Percentiles rank a stretch among this genome's conserved stretches.
phyloP scores from a whole-genome alignment of 2,113 vertebrate species.

The Polyodon spathula region DNA sequence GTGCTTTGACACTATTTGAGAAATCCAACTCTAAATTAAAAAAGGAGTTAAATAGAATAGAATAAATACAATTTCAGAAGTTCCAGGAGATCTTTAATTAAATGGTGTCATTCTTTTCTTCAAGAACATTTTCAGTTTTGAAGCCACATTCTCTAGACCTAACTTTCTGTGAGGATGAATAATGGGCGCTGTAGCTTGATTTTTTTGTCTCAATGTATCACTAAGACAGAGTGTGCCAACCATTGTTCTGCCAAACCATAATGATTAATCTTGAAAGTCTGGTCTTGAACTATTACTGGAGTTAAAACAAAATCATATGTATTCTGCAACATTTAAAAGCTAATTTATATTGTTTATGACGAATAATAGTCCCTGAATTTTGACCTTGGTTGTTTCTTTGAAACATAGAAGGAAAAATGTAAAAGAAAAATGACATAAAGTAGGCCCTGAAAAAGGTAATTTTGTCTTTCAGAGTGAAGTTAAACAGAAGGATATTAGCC shows the following conservation, averaged over 20 bases:
- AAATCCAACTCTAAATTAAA: too few species aligned
- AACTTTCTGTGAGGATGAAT: too few species aligned
- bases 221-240: conserved; percentile 33
- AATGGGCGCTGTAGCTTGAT: conserved; percentile 39
- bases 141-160: too few species aligned
- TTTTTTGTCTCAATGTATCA: conserved; percentile 41
- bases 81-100: too few species aligned
- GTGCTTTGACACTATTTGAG: too few species aligned
- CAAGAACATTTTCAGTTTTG: too few species aligned
- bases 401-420: conserved; percentile 1
- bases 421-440: conserved; percentile 13
- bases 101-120: too few species aligned
- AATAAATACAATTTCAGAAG: too few species aligned
- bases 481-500: conserved; percentile 36
- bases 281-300: conserved; percentile 13
- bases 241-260: conserved; percentile 26
- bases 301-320: conserved; percentile 13
- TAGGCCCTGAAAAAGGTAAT: conserved; percentile 10
- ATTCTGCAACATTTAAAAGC: conserved; percentile 29
- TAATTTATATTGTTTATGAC: conserved; percentile 28
- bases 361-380: conserved; percentile 20
- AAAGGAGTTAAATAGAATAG: too few species aligned
- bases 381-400: conserved; percentile 30
- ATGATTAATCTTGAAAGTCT: conserved; percentile 42
- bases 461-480: conserved; percentile 11